Evolutionary conservation across 2,797 vertebrate species (phyloP).

Genomic region (Betta splendens): DNA sequence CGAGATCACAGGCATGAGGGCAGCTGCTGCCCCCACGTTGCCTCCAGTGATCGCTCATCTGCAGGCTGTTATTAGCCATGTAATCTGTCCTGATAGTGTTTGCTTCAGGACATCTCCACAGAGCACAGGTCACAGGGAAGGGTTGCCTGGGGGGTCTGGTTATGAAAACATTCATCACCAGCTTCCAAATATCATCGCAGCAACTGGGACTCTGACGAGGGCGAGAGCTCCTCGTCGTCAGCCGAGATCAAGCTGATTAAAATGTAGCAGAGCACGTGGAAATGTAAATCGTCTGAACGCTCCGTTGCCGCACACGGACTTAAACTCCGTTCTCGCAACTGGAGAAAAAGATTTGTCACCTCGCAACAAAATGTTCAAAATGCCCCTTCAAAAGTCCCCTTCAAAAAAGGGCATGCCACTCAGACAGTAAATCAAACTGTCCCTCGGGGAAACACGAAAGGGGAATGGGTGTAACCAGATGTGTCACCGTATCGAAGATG

Average conservation of each 20-base stretch:
- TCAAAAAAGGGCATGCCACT: slow-evolving; percentile 68
- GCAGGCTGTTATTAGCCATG: slow-evolving; percentile 73
- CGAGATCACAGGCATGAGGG: slow-evolving; percentile 62
- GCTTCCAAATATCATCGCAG: slow-evolving; percentile 54
- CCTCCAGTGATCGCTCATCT: slow-evolving; percentile 71
- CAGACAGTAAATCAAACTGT: slow-evolving; percentile 76
- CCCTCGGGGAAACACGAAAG: slow-evolving; percentile 62
- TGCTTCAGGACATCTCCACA: slow-evolving; percentile 66
- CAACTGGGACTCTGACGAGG: slow-evolving; percentile 56
- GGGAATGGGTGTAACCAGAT: slow-evolving; percentile 70
- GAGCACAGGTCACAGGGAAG: slow-evolving; percentile 73
- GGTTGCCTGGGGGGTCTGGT: slow-evolving; percentile 56
- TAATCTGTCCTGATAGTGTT: slow-evolving; percentile 78
- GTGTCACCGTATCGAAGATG: slow-evolving; percentile 72
- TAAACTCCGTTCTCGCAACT: too few species aligned
- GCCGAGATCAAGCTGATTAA: slow-evolving; percentile 39
- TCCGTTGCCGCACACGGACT: background rate
- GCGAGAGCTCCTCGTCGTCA: slow-evolving; percentile 34
- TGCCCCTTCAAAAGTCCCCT: slow-evolving; percentile 58
- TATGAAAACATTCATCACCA: slow-evolving; percentile 74
- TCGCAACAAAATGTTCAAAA: slow-evolving; percentile 57
- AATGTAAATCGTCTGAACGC: slow-evolving; percentile 7
- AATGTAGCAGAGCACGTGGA: slow-evolving; percentile 17
- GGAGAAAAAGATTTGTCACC: slow-evolving; percentile 23
- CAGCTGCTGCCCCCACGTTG: slow-evolving; percentile 50